Evolutionary conservation across 2,113 vertebrate species (phyloP).

Genomic region (Phasianus colchicus): DNA sequence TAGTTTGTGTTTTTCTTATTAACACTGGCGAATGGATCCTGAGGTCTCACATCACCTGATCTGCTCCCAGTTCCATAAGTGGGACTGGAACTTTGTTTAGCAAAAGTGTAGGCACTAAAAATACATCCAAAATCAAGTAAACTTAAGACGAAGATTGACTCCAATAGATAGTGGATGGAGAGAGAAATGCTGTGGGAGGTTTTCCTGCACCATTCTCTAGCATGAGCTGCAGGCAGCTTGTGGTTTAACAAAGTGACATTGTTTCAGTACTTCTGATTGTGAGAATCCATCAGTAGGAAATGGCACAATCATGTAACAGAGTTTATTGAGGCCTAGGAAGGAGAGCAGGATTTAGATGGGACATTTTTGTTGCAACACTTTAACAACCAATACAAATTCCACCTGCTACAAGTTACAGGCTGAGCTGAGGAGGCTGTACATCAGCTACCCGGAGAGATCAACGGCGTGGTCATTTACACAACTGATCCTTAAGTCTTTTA

Average conservation of each 20-base stretch:
- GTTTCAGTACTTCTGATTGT: not conserved
- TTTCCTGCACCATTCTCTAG: not conserved
- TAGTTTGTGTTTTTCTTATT: not conserved
- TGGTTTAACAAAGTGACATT: not conserved
- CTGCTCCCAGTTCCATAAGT: not conserved
- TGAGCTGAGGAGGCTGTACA: not conserved
- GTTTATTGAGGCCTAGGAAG: not conserved
- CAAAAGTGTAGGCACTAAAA: not conserved
- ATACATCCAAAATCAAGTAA: not conserved
- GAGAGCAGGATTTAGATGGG: not conserved
- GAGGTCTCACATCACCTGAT: not conserved
- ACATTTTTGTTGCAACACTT: not conserved
- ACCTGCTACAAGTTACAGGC: not conserved
- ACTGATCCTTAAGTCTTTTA: conserved; percentile 36
- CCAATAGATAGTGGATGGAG: not conserved
- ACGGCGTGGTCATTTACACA: not conserved
- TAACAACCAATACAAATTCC: not conserved
- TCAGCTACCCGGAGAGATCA: not conserved
- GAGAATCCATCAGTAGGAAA: not conserved
- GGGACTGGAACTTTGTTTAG: not conserved
- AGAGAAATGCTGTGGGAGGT: not conserved
- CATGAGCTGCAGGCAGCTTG: not conserved
- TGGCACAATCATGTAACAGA: not conserved
- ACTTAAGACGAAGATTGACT: not conserved
- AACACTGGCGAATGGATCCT: not conserved